Evolutionary conservation across 2,888 invertebrate genomes (phyloP).

Genomic region (Tipula confusa): DNA sequence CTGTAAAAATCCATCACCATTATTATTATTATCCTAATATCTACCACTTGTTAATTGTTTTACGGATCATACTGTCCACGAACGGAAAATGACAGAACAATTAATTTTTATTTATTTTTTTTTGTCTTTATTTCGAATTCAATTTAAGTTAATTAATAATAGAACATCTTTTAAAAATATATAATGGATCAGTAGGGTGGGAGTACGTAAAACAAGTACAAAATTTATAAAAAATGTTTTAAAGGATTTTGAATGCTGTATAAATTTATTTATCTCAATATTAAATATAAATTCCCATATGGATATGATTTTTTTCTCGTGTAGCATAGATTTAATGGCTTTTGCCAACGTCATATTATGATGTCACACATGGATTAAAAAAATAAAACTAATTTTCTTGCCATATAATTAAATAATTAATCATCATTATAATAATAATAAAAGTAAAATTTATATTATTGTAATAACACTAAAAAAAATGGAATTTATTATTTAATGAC

Average conservation of each 20-base stretch:
- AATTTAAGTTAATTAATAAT: conserved; percentile 12
- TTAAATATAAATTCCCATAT: background rate
- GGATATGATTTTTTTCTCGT: background rate
- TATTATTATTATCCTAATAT: no score
- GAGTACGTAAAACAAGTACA: background rate
- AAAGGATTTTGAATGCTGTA: background rate
- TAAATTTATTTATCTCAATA: background rate
- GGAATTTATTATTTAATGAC: background rate
- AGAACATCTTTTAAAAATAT: background rate
- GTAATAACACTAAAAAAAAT: no score
- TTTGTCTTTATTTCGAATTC: background rate
- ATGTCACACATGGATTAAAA: background rate
- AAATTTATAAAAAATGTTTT: background rate
- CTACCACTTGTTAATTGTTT: no score
- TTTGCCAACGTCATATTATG: background rate
- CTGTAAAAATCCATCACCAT: no score
- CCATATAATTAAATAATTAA: background rate
- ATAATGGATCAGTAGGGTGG: background rate
- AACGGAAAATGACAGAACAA: conserved; percentile 5
- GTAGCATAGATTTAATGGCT: background rate
- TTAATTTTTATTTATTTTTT: background rate
- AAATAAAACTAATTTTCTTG: background rate
- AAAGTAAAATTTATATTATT: background rate
- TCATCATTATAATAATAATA: background rate
- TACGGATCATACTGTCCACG: no score